Evolutionary conservation across 2,113 vertebrate species (phyloP).

Genomic region (Dinomys branickii): DNA sequence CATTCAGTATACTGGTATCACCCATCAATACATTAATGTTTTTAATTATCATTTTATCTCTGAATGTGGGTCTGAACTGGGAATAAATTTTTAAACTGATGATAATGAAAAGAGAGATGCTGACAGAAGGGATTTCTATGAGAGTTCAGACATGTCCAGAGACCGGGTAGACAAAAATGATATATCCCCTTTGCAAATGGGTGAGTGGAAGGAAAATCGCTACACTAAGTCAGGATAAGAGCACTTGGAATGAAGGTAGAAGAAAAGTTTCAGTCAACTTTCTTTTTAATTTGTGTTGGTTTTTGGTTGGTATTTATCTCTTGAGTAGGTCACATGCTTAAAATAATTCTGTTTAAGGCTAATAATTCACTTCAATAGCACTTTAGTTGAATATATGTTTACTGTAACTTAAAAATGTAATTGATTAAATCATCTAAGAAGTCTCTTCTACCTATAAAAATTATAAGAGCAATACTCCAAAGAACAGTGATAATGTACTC

Average conservation of each 20-base stretch:
- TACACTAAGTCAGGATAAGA: background rate
- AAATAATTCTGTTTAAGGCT: background rate
- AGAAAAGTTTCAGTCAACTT: background rate
- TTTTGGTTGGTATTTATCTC: background rate
- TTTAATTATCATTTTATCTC: background rate
- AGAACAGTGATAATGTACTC: background rate
- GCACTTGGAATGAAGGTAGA: background rate
- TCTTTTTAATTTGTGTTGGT: background rate
- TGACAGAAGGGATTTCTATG: background rate
- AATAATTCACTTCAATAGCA: conserved; percentile 30
- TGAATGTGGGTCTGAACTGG: background rate
- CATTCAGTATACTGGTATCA: background rate
- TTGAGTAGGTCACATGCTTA: background rate
- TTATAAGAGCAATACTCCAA: background rate
- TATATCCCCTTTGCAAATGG: background rate
- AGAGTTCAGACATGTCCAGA: background rate
- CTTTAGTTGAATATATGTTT: conserved; percentile 23
- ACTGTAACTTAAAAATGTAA: conserved; percentile 32
- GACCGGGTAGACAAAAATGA: background rate
- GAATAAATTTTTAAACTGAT: background rate
- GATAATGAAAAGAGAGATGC: background rate
- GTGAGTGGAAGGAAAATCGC: background rate
- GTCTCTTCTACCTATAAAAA: background rate
- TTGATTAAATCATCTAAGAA: conserved; percentile 21
- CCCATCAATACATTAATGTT: background rate